These are phyloP conservation scores for Drosophila mojavensis DNA, from an alignment of 1,140 invertebrate genomes.

Conservation along the genomic window DNA sequence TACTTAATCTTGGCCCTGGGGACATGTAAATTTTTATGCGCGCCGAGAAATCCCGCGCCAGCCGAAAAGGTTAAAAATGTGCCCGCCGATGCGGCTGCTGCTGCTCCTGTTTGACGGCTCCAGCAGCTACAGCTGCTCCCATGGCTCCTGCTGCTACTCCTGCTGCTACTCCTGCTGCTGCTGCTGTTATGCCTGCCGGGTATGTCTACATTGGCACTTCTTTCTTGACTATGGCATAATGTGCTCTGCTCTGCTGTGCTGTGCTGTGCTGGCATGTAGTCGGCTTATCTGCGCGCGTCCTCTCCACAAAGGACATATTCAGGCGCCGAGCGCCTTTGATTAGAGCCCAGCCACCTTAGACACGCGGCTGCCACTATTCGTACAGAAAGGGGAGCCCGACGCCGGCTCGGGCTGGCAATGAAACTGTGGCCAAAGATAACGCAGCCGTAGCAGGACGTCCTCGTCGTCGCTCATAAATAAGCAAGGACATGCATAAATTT, in stretches of 20 bases:
- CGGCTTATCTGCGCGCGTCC: slow-evolving; percentile 67
- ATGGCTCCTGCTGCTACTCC: no score
- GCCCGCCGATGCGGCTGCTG: slow-evolving; percentile 18
- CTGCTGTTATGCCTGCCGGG: slow-evolving; percentile 54
- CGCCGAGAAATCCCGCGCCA: slow-evolving; percentile 33
- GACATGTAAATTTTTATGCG: slow-evolving; percentile 84
- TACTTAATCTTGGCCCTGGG: slow-evolving; percentile 83
- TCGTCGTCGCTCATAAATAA: slow-evolving; percentile 80
- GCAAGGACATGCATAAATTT: slow-evolving; percentile 82
- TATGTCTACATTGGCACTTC: slow-evolving; percentile 79
- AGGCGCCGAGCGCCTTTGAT: slow-evolving; percentile 77
- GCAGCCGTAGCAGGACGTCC: slow-evolving; percentile 56
- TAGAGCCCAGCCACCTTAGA: slow-evolving; percentile 73
- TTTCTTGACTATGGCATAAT: slow-evolving; percentile 51
- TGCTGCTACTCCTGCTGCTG: not conserved
- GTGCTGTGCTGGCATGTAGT: slow-evolving; percentile 6
- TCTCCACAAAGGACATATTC: slow-evolving; percentile 82
- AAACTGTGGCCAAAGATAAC: slow-evolving; percentile 81
- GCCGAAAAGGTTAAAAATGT: slow-evolving; percentile 47
- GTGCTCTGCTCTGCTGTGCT: slow-evolving; percentile 33
- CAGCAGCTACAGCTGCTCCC: not conserved
- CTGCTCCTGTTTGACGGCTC: slow-evolving; percentile 15
- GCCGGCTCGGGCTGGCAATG: slow-evolving; percentile 60
- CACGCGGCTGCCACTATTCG: slow-evolving; percentile 58
- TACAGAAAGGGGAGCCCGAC: slow-evolving; percentile 20